These are phyloP conservation scores for Eupithecia dodoneata DNA, from an alignment of 2,888 invertebrate genomes.

Conservation along the genomic window DNA sequence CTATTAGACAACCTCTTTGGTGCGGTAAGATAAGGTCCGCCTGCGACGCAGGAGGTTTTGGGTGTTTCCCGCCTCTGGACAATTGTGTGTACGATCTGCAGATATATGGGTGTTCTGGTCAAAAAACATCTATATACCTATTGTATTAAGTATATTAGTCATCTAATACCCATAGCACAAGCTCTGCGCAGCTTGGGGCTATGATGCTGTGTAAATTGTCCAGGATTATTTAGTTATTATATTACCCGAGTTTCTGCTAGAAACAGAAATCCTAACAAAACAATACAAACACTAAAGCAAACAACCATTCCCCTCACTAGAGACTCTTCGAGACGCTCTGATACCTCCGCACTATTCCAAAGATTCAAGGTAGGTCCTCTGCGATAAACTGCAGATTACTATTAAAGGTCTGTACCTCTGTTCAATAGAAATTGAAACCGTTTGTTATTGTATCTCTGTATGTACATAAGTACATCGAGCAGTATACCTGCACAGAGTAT, in stretches of 20 bases:
- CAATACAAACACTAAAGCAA: background rate
- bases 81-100: no score
- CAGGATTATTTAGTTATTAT: no score
- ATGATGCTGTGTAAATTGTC: no score
- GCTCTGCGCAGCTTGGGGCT: no score
- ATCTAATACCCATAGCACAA: no score
- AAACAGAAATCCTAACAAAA: background rate
- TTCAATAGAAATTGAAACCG: background rate
- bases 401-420: background rate
- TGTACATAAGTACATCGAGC: background rate
- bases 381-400: slow-evolving; percentile 23
- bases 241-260: background rate
- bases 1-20: background rate
- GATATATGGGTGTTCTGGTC: no score
- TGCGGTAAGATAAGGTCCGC: no score
- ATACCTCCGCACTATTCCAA: slow-evolving; percentile 28
- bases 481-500: background rate
- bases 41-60: no score
- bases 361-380: slow-evolving; percentile 19
- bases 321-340: slow-evolving; percentile 24
- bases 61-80: no score
- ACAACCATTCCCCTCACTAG: slow-evolving; percentile 22
- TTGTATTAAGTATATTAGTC: no score
- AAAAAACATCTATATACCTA: no score
- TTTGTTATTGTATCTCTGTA: background rate